Base-by-base conservation (phyloP, 2,888 invertebrate species). In the Luffia ferchaultella region DNA sequence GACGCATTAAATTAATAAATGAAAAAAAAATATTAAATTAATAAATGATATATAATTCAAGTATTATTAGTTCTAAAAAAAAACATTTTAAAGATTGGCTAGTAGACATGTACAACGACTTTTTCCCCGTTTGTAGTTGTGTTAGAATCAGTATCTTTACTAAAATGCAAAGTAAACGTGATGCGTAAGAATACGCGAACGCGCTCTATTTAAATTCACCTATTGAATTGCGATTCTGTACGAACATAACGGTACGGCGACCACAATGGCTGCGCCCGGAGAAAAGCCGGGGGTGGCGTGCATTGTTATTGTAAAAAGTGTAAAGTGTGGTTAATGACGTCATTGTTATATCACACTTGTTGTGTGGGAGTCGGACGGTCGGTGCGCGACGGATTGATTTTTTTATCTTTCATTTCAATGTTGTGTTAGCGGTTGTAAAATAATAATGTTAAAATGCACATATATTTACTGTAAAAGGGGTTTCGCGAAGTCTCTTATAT, bases 371-470 rank as follows among this genome's bases (percentile, higher is more conserved):
- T 57, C 42, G 52, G 61, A 62, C 78, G 70, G 64, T 72, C 75
- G 70, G 77, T 75, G 82, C 73, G 71, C 73, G 57, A 42, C 77
- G 49, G 77, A 83, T 79, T 62, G 72, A 74, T 78, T 80, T 79
- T 78, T 74, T 30, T 12, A 7, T 30, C 12, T 30, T 30, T 30
- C 12, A 3, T n/a, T n/a, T n/a, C n/a, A n/a, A n/a, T n/a, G n/a
- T n/a, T n/a, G n/a, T n/a, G n/a, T n/a, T n/a, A n/a, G n/a, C n/a
- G n/a, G n/a, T n/a, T n/a, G n/a, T n/a, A n/a, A n/a, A n/a, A n/a
- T n/a, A n/a, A n/a, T n/a, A n/a, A n/a, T n/a, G n/a, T n/a, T n/a
- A n/a, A n/a, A n/a, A n/a, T n/a, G n/a, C n/a, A n/a, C n/a, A n/a
- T n/a, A n/a, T n/a, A n/a, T n/a, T n/a, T n/a, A n/a, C n/a, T n/a